Evolutionary conservation across 2,797 vertebrate genomes (phyloP).

Genomic region (Australoheros facetus): DNA sequence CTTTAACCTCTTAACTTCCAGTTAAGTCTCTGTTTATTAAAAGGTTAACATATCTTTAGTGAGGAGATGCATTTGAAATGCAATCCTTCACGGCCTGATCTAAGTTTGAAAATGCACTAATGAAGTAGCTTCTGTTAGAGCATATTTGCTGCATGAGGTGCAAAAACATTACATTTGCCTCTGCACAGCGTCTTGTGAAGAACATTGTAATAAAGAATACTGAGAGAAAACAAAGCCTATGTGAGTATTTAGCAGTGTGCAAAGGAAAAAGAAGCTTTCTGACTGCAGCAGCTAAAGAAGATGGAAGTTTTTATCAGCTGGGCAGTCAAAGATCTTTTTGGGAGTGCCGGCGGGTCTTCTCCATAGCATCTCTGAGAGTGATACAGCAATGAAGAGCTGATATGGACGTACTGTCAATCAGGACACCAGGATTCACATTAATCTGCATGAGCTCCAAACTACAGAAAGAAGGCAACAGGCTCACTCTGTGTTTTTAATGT

Average conservation of each 20-base stretch:
- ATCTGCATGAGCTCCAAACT: not conserved
- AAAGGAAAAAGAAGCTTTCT: too few species aligned
- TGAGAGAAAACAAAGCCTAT: not conserved
- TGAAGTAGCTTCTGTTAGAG: not conserved
- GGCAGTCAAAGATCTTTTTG: too few species aligned
- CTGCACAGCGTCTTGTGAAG: not conserved
- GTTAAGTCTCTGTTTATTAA: too few species aligned
- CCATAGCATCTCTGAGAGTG: too few species aligned
- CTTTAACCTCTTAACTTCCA: not conserved
- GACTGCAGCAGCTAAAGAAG: not conserved
- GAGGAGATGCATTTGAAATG: not conserved
- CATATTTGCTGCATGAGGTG: not conserved
- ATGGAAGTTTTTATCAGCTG: too few species aligned
- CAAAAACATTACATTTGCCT: not conserved
- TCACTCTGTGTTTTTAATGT: not conserved
- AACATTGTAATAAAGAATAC: not conserved
- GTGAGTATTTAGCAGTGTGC: too few species aligned
- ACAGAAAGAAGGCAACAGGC: not conserved
- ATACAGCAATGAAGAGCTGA: fast-evolving
- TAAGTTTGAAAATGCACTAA: not conserved
- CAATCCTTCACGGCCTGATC: not conserved
- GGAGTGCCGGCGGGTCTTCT: too few species aligned
- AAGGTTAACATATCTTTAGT: not conserved
- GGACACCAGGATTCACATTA: fast-evolving
- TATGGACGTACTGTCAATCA: not conserved